These are phyloP conservation scores for Volucella inanis DNA, from an alignment of 2,888 invertebrate genomes.

Conservation along the genomic window DNA sequence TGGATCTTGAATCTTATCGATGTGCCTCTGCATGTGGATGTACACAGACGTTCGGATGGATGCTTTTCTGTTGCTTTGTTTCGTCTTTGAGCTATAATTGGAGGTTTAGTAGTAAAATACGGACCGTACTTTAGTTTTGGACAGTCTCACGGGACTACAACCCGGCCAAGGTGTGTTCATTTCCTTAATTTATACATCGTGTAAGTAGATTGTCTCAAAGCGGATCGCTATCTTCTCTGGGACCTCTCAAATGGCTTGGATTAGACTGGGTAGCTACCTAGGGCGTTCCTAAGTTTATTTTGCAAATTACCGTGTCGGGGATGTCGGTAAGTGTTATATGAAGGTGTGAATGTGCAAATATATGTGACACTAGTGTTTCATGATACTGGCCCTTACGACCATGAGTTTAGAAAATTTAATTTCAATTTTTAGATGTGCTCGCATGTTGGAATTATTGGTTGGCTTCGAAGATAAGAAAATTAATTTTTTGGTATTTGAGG, in stretches of 20 bases:
- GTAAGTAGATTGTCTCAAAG: conserved; percentile 17
- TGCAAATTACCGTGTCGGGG: not conserved
- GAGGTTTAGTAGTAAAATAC: conserved; percentile 52
- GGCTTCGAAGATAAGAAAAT: too few species aligned
- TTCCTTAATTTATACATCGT: conserved; percentile 42
- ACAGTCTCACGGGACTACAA: conserved; percentile 20
- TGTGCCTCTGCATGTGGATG: too few species aligned
- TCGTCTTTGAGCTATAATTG: conserved; percentile 34
- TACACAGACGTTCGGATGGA: too few species aligned
- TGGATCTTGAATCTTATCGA: not conserved
- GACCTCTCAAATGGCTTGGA: too few species aligned
- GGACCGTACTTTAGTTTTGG: conserved; percentile 18
- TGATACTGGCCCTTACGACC: not conserved
- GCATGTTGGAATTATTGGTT: too few species aligned
- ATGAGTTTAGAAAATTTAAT: too few species aligned
- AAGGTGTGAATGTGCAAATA: too few species aligned
- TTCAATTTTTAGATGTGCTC: too few species aligned
- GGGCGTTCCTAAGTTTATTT: not conserved
- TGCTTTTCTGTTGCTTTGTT: not conserved
- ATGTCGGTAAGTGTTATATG: too few species aligned
- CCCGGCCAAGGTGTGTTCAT: conserved; percentile 37
- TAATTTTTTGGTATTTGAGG: too few species aligned
- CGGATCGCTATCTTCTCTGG: conserved; percentile 2
- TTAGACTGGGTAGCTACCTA: not conserved
- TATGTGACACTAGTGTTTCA: not conserved